Percentiles rank a stretch among this genome's conserved stretches.
These are phyloP conservation scores for Diplodus sargus DNA, from an alignment of 2,797 vertebrate genomes.

Conservation along the genomic window DNA sequence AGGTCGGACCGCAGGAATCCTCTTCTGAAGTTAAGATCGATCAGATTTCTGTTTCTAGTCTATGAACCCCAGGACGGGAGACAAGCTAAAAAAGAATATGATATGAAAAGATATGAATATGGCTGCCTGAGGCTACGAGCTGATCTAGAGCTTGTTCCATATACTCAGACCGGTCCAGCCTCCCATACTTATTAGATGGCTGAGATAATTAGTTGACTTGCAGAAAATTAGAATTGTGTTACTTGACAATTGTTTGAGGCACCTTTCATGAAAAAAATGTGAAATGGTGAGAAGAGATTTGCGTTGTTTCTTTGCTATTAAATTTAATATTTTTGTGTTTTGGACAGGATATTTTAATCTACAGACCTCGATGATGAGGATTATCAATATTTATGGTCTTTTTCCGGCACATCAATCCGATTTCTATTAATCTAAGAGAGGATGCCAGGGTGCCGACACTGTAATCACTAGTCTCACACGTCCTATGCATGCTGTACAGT, in stretches of 20 bases:
- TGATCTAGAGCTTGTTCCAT: neutral
- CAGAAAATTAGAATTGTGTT: neutral
- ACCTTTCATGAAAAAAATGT: neutral
- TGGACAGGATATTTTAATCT: neutral
- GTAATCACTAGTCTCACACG: neutral
- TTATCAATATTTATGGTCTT: neutral
- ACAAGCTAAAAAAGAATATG: neutral
- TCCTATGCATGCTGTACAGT: neutral
- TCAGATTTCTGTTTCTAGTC: neutral
- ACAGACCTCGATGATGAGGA: neutral
- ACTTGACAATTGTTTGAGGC: neutral
- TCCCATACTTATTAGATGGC: no score
- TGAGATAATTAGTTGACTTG: neutral
- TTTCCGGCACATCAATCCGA: neutral
- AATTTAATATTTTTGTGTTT: neutral
- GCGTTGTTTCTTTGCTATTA: neutral
- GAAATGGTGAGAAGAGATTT: neutral
- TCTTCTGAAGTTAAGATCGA: conserved; percentile 27
- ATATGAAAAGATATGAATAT: no score
- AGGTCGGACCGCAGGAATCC: conserved; percentile 6
- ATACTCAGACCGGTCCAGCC: neutral
- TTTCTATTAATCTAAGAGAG: neutral
- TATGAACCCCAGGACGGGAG: neutral
- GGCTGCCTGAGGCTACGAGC: neutral
- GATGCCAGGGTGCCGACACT: neutral